Percentiles rank a stretch among this genome's conserved stretches.
Evolutionary conservation across 2,113 vertebrate species (phyloP).

Genomic region (Seriola quinqueradiata): DNA sequence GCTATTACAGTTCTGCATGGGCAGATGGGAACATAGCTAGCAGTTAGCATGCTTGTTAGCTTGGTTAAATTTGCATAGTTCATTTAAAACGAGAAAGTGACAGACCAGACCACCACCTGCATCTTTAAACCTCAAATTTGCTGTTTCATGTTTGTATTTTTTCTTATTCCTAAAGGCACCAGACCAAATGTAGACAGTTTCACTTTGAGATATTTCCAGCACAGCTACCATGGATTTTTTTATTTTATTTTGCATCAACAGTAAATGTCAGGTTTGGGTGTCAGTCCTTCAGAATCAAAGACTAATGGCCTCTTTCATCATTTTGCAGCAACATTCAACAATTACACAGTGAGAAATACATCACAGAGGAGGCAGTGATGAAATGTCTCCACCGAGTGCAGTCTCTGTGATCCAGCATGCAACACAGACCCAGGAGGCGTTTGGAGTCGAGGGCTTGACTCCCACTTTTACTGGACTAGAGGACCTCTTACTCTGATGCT

Average conservation of each 20-base stretch:
- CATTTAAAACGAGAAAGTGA: too few relatives aligned
- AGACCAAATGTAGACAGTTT: conserved; percentile 2
- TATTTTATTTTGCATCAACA: conserved; percentile 23
- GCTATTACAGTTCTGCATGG: too few relatives aligned
- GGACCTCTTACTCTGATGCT: conserved; percentile 12
- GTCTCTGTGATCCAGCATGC: conserved; percentile 19
- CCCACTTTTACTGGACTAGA: conserved; percentile 5
- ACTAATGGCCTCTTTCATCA: conserved; percentile 34
- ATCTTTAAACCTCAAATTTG: neutral
- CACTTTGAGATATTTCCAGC: conserved; percentile 44
- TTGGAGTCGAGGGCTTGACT: conserved; percentile 12
- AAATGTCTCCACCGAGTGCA: conserved; percentile 1
- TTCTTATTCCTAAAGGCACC: neutral
- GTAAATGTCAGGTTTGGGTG: conserved; percentile 47
- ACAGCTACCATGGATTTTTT: neutral
- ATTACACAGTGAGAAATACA: conserved; percentile 20
- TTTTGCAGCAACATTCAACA: conserved; percentile 24
- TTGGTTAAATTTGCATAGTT: too few relatives aligned
- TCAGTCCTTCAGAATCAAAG: conserved; percentile 48
- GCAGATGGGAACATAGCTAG: too few relatives aligned
- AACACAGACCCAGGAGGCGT: neutral
- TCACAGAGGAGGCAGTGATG: conserved; percentile 30
- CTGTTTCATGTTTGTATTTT: conserved; percentile 15
- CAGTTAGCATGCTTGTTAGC: too few relatives aligned
- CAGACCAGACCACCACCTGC: neutral